Conservation (phyloP, 2,113 vertebrate species). For the Phalacrocorax carbo region DNA sequence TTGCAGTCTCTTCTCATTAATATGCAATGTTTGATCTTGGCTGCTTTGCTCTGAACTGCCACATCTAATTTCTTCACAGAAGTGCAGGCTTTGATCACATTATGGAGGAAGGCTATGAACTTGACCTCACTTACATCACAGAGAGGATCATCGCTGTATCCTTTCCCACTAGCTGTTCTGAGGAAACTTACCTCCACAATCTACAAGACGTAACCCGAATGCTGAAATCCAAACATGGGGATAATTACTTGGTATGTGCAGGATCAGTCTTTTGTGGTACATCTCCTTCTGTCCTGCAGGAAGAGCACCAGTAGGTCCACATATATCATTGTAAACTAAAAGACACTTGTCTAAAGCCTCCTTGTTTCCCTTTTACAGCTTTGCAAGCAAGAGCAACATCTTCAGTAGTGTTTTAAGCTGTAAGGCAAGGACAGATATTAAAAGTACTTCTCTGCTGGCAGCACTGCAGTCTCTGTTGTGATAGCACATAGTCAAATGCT, state of each 20-base stretch:
- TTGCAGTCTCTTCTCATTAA: background rate
- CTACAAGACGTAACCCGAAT: conserved; percentile 91
- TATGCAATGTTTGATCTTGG: background rate
- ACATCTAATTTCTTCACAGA: conserved; percentile 35
- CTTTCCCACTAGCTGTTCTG: conserved; percentile 85
- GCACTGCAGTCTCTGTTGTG: background rate
- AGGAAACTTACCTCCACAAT: conserved; percentile 88
- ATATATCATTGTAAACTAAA: background rate
- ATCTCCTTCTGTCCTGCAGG: background rate
- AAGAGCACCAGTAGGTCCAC: background rate
- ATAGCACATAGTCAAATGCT: background rate
- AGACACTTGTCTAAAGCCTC: background rate
- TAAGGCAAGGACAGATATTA: background rate
- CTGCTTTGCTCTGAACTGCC: background rate
- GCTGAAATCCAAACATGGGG: conserved; percentile 95
- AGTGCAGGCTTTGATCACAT: conserved; percentile 42
- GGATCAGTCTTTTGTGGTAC: background rate
- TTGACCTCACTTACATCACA: conserved; percentile 95
- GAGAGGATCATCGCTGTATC: conserved; percentile 93
- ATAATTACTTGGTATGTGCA: conserved; percentile 92
- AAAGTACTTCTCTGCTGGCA: background rate
- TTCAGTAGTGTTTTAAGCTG: background rate
- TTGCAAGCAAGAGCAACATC: background rate
- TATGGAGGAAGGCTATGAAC: conserved; percentile 92
- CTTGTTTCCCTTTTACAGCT: background rate